Evolutionary conservation across 2,797 vertebrate species (phyloP).

Genomic region (Ficedula albicollis): DNA sequence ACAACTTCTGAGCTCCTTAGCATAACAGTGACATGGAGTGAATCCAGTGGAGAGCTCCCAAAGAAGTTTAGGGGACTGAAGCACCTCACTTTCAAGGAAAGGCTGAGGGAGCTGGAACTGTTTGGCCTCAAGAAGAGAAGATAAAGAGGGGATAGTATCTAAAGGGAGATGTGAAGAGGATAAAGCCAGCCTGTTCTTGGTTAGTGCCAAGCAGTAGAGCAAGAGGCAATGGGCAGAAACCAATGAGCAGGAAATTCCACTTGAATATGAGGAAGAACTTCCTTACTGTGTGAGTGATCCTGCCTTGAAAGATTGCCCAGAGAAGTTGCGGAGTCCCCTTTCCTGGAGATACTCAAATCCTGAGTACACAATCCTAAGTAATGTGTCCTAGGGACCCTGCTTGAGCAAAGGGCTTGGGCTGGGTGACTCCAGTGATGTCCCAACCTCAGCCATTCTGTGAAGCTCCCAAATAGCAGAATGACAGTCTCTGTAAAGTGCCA

Average conservation of each 20-base stretch:
- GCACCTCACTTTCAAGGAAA: not conserved
- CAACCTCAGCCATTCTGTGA: not conserved
- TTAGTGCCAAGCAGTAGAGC: not conserved
- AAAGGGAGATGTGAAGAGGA: not conserved
- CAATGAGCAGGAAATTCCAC: not conserved
- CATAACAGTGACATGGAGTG: not conserved
- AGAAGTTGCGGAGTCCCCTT: not conserved
- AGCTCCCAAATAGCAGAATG: not conserved
- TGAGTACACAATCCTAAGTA: not conserved
- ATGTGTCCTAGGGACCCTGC: not conserved
- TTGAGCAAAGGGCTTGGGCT: not conserved
- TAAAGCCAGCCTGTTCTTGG: not conserved
- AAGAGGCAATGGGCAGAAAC: not conserved
- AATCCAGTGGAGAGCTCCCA: not conserved
- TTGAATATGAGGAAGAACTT: not conserved
- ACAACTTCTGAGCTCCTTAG: not conserved
- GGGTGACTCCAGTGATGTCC: not conserved
- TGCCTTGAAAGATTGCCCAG: not conserved
- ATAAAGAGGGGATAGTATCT: not conserved
- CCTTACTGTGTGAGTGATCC: rapidly evolving
- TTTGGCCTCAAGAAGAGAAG: not conserved
- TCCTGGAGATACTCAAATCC: not conserved
- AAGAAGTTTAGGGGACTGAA: not conserved
- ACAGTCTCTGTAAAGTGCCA: not conserved
- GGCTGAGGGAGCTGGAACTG: not conserved